phyloP scores from a whole-genome alignment of 2,888 invertebrate genomes.

The Leptinotarsa rubiginosa region DNA sequence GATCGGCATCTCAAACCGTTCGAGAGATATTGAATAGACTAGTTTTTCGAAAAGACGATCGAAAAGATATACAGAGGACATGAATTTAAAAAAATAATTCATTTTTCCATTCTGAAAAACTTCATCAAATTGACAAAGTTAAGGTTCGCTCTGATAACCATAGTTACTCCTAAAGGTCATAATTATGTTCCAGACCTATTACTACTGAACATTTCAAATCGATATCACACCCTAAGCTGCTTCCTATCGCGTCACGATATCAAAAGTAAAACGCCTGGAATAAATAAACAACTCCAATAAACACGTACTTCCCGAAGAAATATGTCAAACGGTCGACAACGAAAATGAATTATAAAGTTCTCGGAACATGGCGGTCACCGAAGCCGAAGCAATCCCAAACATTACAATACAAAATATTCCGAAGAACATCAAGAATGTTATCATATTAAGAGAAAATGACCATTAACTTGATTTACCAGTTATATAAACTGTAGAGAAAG shows the following conservation, averaged over 20 bases:
- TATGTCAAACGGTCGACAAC: slow-evolving; percentile 41
- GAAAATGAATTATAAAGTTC: slow-evolving; percentile 43
- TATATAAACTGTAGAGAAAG: slow-evolving; percentile 53
- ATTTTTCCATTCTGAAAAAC: no score
- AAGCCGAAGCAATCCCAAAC: slow-evolving; percentile 37
- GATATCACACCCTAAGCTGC: neutral
- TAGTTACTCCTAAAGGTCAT: no score
- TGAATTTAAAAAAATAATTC: no score
- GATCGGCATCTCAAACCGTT: no score
- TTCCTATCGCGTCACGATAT: slow-evolving; percentile 8
- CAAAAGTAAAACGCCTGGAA: neutral
- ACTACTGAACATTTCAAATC: neutral
- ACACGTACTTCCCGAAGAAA: slow-evolving; percentile 31
- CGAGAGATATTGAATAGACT: no score
- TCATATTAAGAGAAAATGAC: slow-evolving; percentile 58
- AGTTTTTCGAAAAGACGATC: no score
- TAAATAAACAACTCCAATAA: slow-evolving; percentile 9
- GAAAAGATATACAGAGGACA: no score
- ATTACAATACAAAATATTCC: slow-evolving; percentile 57
- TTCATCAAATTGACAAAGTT: no score
- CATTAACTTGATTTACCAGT: slow-evolving; percentile 61
- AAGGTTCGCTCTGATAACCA: no score
- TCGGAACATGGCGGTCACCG: slow-evolving; percentile 19
- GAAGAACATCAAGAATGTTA: slow-evolving; percentile 55
- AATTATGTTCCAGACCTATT: no score